Base-by-base conservation (phyloP, 1,140 invertebrate genomes). In the Drosophila kanapiae region DNA sequence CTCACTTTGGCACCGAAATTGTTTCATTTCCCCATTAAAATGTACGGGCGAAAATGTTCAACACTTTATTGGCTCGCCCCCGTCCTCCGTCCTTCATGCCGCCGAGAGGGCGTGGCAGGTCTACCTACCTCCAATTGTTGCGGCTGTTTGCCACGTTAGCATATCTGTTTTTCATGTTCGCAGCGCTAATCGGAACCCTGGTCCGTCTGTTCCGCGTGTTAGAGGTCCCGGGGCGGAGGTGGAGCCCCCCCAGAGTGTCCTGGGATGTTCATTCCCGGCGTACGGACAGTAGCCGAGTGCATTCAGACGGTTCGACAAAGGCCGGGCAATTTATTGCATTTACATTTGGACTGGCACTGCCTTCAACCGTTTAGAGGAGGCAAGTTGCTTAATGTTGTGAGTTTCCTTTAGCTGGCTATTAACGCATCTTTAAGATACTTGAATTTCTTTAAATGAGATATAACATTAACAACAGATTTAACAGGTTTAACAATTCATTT, bases 11-110 rank as follows among this genome's bases (percentile, higher is more conserved):
- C 72, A 57, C 43, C 69, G 51, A 80, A 88, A 87, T 88, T 88
- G 84, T 87, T 87, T 88, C 84, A 87, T 78, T 88, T 88, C 58
- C 80, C 85, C 84, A 88, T 88, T 87, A 88, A 87, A 87, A 87
- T 87, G 80, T 87, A 71, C 84, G 48, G 78, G 40, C 56, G 80
- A 69, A 83, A 75, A 87, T 84, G 79, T 87, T 84, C 78, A 88
- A 87, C 84, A 87, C 80, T 87, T 87, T 87, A 87, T 87, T 87
- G 84, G 65, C 74, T 80, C 78, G 84, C 53, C 68, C 77, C 78
- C 42, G 68, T 27, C 59, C 45, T 53, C n/a, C 10, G 31, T 23
- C 23, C 23, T 23, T 3, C 23, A 8, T 31, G 57, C 47, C 48
- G 27, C 37, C 23, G 16, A 16, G 31, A n/a, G 13, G 38, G 61